Base-by-base conservation (phyloP, 2,888 invertebrate species). In the Hirtodrosophila alboralis region DNA sequence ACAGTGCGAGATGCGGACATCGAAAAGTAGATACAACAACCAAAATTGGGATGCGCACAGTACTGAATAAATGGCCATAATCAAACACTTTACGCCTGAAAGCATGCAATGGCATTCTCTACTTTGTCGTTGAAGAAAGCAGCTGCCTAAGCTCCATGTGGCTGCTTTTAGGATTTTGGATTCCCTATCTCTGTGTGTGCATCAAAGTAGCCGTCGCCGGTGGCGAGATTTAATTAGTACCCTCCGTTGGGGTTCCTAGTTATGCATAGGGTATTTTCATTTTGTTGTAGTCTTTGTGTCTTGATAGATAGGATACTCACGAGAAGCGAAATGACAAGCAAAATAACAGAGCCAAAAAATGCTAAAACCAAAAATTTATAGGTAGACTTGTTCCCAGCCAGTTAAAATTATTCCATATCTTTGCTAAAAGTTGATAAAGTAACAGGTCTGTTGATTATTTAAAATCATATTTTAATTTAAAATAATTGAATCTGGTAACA, bases 41-140 rank as follows among this genome's bases (percentile, higher is more conserved):
- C 30, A 30, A 49, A 21, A 47, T 51, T 37, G 43, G 45, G 36
- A 45, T 47, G 60, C 63, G 74, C 70, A 73, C 73, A 56, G 66
- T 47, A 48, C 61, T 52, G 75, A 87, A 87, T 81, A 84, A 87
- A 87, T 79, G 87, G 67, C 75, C 69, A 81, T 78, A 87, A 85
- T 87, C 87, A 88, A 88, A 87, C 86, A 86, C 87, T 88, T 87
- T 81, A 86, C 87, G 75, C 79, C 80, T 86, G 81, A 88, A 66
- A 86, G 87, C 73, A 64, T 79, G 68, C 48, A 54, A 43, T 33
- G 23, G 34, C 38, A 37, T 28, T 41, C 49, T 23, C 49, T 36
- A n/a, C n/a, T n/a, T n/a, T 8, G 33, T 18, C 38, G 34, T 16
- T 40, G 40, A 74, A 77, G 65, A 70, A 67, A 58, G 44, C 62